Conservation (phyloP, 2,888 invertebrate species). For the Thysanoteuthis rhombus region DNA sequence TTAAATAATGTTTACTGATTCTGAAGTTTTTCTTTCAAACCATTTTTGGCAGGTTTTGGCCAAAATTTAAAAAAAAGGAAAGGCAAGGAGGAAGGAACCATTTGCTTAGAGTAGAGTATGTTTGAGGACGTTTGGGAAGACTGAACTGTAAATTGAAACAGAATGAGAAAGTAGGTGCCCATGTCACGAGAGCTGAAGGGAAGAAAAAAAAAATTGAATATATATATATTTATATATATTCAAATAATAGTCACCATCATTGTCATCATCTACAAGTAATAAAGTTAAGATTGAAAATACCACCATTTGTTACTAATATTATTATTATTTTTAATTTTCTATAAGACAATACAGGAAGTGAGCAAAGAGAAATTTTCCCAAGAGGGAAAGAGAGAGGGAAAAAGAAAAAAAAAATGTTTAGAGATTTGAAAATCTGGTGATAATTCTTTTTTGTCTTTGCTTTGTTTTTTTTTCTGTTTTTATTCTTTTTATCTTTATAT, state of each 20-base stretch:
- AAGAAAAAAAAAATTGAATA: background rate
- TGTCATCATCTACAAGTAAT: background rate
- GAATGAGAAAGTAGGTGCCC: background rate
- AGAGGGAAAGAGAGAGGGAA: background rate
- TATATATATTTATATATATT: background rate
- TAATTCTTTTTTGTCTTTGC: background rate
- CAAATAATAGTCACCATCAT: background rate
- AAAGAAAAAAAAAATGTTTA: background rate
- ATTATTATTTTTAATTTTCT: background rate
- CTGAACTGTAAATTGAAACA: background rate
- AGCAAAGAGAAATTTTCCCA: background rate
- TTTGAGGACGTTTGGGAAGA: background rate
- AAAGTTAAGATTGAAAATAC: background rate
- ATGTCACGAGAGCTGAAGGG: background rate
- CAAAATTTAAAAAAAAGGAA: background rate
- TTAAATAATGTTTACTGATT: background rate
- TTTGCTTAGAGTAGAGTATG: background rate
- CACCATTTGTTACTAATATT: background rate
- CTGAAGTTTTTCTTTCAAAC: background rate
- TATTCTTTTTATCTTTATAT: background rate
- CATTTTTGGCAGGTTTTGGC: constrained; percentile 12
- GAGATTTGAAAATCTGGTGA: background rate
- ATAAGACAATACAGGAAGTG: background rate
- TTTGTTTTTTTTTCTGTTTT: no score
- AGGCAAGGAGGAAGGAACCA: constrained; percentile 12